Evolutionary conservation across 2,113 vertebrate species (phyloP), one percentile per base, ranked within the genome.

Genomic region (Coreoperca whiteheadi): DNA sequence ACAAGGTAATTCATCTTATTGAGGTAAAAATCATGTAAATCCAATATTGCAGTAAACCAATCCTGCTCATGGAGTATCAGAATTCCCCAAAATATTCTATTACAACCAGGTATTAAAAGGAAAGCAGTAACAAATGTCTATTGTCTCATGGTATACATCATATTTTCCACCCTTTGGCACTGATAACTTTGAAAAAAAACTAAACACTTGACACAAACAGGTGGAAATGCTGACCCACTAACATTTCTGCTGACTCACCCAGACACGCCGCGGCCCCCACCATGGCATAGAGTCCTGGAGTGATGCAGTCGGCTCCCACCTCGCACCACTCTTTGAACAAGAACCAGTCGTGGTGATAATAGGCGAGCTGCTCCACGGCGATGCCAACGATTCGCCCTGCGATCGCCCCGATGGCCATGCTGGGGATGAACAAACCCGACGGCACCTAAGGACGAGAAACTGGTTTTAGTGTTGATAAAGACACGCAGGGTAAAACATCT

Each of bases 321-420:
- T 99, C 98, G 78, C 98, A 99, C 98, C 98, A 99, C 88, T 99
- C 97, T 90, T 97, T 98, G 81, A 99, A 99, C 91, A 99, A 94
- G 87, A 99, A 99, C 98, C 98, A 99, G 94, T 99, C 98, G 0
- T 99, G 98, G 94, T 99, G 98, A 86, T 98, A 97, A 72, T 98
- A 98, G 0, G 98, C 98, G 77, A 99, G 95, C 92, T 99, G 98
- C 90, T 99, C 98, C 92, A 99, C 96, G 0, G 97, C 98, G 67
- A 99, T 99, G 77, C 98, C 98, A 21, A 99, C 98, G 30, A 99
- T 99, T 25, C 98, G 96, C 39, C 98, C 98, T 0, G 98, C 98
- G 68, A 99, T 99, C 0, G 98, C 98, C 9, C 98, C 98, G 6
- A 99, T 98, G 61, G 98, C 98, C 98, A 99, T 99, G 88, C 98